Conservation (phyloP, 2,888 invertebrate species). For the Dichetophora obliterata region DNA sequence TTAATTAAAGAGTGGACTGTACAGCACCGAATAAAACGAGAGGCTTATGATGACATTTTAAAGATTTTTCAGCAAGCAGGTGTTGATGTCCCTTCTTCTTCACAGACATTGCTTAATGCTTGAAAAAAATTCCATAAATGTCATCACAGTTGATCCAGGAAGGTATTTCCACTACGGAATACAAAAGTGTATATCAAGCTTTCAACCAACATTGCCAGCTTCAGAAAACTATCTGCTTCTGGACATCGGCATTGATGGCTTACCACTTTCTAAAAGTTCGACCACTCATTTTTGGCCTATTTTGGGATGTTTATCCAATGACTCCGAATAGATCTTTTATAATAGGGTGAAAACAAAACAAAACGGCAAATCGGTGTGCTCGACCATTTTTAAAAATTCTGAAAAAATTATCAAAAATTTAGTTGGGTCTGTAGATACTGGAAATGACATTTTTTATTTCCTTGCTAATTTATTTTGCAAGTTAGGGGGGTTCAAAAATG, state of each 20-base stretch:
- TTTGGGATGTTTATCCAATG: constrained; percentile 19
- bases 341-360: too few species aligned
- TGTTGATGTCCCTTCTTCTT: neutral
- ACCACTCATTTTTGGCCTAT: constrained; percentile 34
- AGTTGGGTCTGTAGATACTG: too few species aligned
- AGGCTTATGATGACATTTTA: neutral
- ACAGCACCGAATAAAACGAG: too few species aligned
- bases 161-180: neutral
- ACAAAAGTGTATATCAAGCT: neutral
- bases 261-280: constrained; percentile 1
- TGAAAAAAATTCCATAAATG: neutral
- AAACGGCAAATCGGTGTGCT: too few species aligned
- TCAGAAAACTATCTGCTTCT: neutral
- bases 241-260: constrained; percentile 32
- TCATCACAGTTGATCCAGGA: neutral
- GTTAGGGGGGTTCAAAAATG: too few species aligned
- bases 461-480: too few species aligned
- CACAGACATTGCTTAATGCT: neutral
- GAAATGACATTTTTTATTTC: too few species aligned
- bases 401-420: too few species aligned
- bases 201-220: neutral
- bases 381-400: too few species aligned
- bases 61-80: neutral
- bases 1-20: too few species aligned
- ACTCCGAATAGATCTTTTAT: constrained; percentile 7